Evolutionary conservation across 1,140 invertebrate genomes (phyloP).

Genomic region (Drosophila truncata): DNA sequence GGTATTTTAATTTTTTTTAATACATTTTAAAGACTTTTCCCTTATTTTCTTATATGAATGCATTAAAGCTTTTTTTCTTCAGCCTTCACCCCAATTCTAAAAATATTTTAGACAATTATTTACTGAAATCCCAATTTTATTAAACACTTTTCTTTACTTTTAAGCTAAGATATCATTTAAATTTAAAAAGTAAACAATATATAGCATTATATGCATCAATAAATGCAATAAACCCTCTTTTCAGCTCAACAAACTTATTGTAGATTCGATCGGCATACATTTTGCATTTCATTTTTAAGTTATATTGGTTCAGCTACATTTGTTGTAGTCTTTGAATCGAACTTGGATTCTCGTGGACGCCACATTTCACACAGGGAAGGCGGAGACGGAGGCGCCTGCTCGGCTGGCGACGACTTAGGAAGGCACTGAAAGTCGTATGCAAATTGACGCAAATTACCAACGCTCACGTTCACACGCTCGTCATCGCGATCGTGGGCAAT

Average conservation of each 20-base stretch:
- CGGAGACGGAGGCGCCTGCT: neutral
- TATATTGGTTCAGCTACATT: constrained; percentile 10
- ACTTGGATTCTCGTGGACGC: constrained; percentile 36
- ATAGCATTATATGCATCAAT: neutral
- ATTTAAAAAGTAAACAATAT: neutral
- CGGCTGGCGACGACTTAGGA: neutral
- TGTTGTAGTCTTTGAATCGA: neutral
- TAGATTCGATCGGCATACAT: constrained; percentile 9
- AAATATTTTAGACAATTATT: neutral
- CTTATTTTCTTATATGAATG: too few species aligned
- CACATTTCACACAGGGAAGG: constrained; percentile 61
- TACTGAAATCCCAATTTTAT: neutral
- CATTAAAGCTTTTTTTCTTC: too few species aligned
- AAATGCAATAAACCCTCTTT: neutral
- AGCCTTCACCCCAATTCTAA: neutral
- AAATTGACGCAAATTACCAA: constrained; percentile 70
- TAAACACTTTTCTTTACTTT: neutral
- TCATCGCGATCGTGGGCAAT: constrained; percentile 70
- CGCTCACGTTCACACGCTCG: constrained; percentile 66
- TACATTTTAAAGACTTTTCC: too few species aligned
- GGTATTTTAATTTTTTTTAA: too few species aligned
- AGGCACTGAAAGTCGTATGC: constrained; percentile 60
- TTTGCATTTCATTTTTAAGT: constrained; percentile 20
- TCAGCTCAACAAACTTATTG: neutral
- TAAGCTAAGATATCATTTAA: neutral